Conservation (phyloP, 2,888 invertebrate species). For the Mesoligia furuncula region DNA sequence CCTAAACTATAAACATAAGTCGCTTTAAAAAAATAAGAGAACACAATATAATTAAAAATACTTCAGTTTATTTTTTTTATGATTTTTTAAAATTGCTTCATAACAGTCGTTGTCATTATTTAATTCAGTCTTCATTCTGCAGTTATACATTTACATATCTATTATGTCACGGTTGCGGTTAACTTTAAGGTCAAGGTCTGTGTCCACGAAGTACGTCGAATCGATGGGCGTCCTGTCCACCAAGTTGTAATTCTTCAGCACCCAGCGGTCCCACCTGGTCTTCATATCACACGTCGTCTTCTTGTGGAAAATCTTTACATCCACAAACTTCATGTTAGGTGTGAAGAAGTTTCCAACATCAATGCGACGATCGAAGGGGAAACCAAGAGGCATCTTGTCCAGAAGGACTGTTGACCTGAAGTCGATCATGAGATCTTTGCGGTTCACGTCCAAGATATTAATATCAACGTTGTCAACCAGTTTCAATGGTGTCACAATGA, state of each 20-base stretch:
- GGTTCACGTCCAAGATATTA: constrained; percentile 82
- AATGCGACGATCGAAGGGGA: constrained; percentile 93
- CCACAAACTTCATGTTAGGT: constrained; percentile 92
- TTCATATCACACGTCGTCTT: constrained; percentile 86
- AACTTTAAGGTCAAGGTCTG: constrained; percentile 71
- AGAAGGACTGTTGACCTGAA: constrained; percentile 85
- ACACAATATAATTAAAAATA: constrained; percentile 39
- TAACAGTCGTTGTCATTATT: constrained; percentile 12
- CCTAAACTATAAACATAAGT: background rate
- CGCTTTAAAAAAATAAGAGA: constrained; percentile 21
- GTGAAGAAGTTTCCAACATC: constrained; percentile 91
- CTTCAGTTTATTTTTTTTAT: constrained; percentile 39
- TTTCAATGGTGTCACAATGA: constrained; percentile 90
- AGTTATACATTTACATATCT: constrained; percentile 47
- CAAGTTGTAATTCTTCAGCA: constrained; percentile 81
- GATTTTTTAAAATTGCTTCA: constrained; percentile 40
- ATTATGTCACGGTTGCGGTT: constrained; percentile 56
- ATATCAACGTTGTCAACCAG: constrained; percentile 83
- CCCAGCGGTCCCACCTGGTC: constrained; percentile 83
- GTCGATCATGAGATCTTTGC: constrained; percentile 84
- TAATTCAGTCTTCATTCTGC: constrained; percentile 9
- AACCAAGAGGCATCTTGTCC: constrained; percentile 92
- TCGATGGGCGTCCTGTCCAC: constrained; percentile 75
- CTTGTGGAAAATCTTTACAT: constrained; percentile 92
- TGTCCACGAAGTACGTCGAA: constrained; percentile 75